Base-by-base conservation (phyloP, 2,113 vertebrate species). In the Psilopogon haemacephalus region DNA sequence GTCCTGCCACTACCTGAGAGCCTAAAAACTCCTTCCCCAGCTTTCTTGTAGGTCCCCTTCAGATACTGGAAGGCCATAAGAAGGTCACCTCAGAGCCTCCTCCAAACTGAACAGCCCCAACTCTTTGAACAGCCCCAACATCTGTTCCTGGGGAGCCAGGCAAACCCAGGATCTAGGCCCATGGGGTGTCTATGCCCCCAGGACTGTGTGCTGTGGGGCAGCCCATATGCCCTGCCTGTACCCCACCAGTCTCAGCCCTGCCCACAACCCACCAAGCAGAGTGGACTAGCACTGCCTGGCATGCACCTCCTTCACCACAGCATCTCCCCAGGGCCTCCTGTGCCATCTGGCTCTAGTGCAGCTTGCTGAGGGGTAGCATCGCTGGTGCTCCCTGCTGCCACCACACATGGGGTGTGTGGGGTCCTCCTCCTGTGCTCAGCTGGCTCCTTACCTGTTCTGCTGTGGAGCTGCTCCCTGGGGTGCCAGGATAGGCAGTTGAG, bases 251-350 rank as follows among this genome's bases (percentile, higher is more conserved):
- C 23, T 30, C 44, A 15, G 32, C 11, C 9, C 10, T 46, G 59
- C 80, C 44, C 2, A 6, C 12, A 15, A 33, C 30, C 32, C 3
- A 19, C 32, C 15, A 0, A 26, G n/a, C 2, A 3, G 40, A 17
- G 21, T 1, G 5, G 30, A 44, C 55, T 60, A 42, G 42, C 4
- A 5, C 54, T 37, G 38, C 48, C 27, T 6, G 17, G 9, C 1
- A 1, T 30, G 35, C 14, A 24, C 23, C 42, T 30, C 33, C 18
- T 30, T 30, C 33, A 69, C 48, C 42, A 37, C 4, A 3, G 35
- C 32, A 54, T 35, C 8, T 30, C 44, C 56, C 24, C 24, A 3
- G 18, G 27, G 26, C 62, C 26, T 26, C 37, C 17, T 11, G 50
- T 14, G 15, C 42, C 44, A 11, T 8, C 14, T 6, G 1, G 32